Evolutionary conservation across 2,797 vertebrate species (phyloP).

Genomic region (Thripadectes ignobilis): DNA sequence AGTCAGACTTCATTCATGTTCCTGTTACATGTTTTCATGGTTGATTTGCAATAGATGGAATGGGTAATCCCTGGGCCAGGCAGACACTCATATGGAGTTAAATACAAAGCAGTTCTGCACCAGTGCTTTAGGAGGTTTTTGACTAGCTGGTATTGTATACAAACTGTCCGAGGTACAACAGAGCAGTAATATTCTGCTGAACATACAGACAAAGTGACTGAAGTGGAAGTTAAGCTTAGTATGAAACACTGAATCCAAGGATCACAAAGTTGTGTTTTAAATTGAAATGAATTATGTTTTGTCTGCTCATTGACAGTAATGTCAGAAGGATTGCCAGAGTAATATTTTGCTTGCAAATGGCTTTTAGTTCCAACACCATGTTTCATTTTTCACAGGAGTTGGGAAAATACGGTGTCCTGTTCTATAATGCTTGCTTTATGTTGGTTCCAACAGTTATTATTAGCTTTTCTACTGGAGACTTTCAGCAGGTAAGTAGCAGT

Average conservation of each 20-base stretch:
- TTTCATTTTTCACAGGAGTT: constrained; percentile 80
- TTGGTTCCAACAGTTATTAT: constrained; percentile 84
- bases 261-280: not conserved
- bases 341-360: not conserved
- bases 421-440: constrained; percentile 91
- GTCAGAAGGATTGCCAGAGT: not conserved
- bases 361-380: not conserved
- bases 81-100: not conserved
- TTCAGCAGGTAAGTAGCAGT: constrained; percentile 78
- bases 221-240: not conserved
- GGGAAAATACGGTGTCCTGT: constrained; percentile 91
- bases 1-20: not conserved
- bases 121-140: not conserved
- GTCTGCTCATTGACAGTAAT: not conserved
- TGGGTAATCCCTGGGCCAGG: not conserved
- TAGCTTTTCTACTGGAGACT: constrained; percentile 86
- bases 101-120: not conserved
- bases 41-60: not conserved
- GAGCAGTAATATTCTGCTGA: not conserved
- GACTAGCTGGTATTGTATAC: not conserved
- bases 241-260: not conserved
- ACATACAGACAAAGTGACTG: not conserved
- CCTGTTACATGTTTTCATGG: not conserved
- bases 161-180: not conserved
- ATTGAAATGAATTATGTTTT: not conserved